These are phyloP conservation scores for Buceros bicornis DNA, from an alignment of 2,797 vertebrate genomes.

Conservation along the genomic window DNA sequence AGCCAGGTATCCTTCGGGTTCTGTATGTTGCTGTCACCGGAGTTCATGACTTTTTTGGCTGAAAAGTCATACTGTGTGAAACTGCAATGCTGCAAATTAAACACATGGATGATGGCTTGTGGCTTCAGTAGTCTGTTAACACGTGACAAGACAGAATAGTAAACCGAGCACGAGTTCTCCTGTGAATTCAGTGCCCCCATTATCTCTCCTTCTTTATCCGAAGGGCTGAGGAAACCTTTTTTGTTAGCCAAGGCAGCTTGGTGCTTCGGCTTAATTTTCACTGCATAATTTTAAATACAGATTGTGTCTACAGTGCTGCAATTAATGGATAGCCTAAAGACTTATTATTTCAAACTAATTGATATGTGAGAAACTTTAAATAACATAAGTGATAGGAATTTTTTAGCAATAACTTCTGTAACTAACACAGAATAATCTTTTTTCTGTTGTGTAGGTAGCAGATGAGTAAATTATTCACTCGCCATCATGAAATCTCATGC, in stretches of 20 bases:
- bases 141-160: conserved; percentile 13
- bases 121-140: background rate
- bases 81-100: conserved; percentile 26
- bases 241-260: conserved; percentile 78
- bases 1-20: background rate
- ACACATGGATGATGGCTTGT: background rate
- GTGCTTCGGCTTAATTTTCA: conserved; percentile 81
- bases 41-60: conserved; percentile 16
- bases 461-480: conserved; percentile 10
- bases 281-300: conserved; percentile 82
- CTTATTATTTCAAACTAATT: conserved; percentile 86
- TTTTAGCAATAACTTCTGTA: conserved; percentile 69
- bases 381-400: conserved; percentile 72
- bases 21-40: background rate
- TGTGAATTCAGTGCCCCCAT: conserved; percentile 75
- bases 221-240: conserved; percentile 75
- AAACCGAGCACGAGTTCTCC: conserved; percentile 51
- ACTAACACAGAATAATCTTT: conserved; percentile 66
- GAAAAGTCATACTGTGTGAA: background rate
- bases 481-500: background rate
- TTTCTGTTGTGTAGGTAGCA: conserved; percentile 27
- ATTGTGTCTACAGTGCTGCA: conserved; percentile 80
- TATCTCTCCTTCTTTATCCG: conserved; percentile 56
- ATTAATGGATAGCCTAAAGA: conserved; percentile 86
- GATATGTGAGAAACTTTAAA: conserved; percentile 83